These are phyloP conservation scores for Meloidogyne floridensis DNA, from an alignment of 1,140 invertebrate genomes.

Conservation along the genomic window DNA sequence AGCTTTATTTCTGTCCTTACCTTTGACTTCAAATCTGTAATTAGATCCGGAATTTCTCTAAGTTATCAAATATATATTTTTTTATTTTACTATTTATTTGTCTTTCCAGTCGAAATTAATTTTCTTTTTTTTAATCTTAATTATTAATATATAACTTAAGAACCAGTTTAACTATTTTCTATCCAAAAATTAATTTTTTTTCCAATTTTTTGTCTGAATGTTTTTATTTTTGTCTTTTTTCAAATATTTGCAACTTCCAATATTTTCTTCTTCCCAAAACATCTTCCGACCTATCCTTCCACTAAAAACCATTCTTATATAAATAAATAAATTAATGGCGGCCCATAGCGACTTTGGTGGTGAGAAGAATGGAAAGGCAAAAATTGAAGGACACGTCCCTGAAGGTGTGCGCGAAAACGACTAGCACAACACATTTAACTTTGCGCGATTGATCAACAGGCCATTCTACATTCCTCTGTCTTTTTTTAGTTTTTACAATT, in stretches of 20 bases:
- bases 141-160: not conserved
- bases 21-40: no score
- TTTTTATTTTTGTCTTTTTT: not conserved
- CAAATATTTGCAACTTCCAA: slow-evolving; percentile 6
- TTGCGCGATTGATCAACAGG: slow-evolving; percentile 1
- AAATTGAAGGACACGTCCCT: slow-evolving; percentile 3
- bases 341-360: not conserved
- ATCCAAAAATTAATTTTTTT: not conserved
- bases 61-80: no score
- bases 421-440: not conserved
- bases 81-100: not conserved
- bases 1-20: no score
- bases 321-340: slow-evolving; percentile 35
- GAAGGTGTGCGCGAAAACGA: not conserved
- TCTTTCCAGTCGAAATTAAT: not conserved
- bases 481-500: not conserved
- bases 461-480: not conserved
- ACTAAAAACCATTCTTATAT: not conserved
- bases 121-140: not conserved
- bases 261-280: not conserved
- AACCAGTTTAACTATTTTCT: not conserved
- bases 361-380: not conserved
- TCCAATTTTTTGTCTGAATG: not conserved
- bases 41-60: no score
- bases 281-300: not conserved